phyloP scores from a whole-genome alignment of 2,888 invertebrate genomes.

The Dysmachus trigonus region DNA sequence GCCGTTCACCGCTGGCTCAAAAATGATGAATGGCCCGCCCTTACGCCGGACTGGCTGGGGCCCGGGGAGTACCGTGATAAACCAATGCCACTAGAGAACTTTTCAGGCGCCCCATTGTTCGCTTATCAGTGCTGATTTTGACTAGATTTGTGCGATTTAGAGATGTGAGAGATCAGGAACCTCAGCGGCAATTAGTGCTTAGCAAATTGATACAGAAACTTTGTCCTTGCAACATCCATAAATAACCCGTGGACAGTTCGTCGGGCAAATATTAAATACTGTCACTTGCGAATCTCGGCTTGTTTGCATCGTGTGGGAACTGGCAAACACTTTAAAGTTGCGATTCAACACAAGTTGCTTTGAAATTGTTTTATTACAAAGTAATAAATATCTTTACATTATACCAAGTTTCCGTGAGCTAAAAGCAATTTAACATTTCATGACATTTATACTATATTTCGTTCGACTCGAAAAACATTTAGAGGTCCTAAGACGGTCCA shows the following conservation, averaged over 20 bases:
- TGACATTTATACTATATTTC: too few species aligned
- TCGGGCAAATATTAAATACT: neutral
- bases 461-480: too few species aligned
- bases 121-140: neutral
- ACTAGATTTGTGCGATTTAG: neutral
- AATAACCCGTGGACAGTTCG: neutral
- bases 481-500: too few species aligned
- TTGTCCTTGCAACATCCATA: neutral
- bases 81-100: neutral
- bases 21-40: conserved; percentile 25
- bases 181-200: neutral
- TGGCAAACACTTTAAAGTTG: neutral
- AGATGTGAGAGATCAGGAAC: neutral
- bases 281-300: neutral
- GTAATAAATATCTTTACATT: too few species aligned
- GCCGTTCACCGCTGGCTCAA: neutral
- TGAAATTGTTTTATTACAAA: too few species aligned
- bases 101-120: neutral
- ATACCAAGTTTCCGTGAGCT: too few species aligned
- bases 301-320: neutral
- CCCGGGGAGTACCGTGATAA: neutral
- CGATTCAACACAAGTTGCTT: neutral
- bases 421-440: too few species aligned
- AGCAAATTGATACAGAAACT: neutral
- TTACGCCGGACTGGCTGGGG: neutral